Percentiles rank a stretch among this genome's conserved stretches.
Conservation (phyloP, 2,888 invertebrate species). For the Trachelus stipa region DNA sequence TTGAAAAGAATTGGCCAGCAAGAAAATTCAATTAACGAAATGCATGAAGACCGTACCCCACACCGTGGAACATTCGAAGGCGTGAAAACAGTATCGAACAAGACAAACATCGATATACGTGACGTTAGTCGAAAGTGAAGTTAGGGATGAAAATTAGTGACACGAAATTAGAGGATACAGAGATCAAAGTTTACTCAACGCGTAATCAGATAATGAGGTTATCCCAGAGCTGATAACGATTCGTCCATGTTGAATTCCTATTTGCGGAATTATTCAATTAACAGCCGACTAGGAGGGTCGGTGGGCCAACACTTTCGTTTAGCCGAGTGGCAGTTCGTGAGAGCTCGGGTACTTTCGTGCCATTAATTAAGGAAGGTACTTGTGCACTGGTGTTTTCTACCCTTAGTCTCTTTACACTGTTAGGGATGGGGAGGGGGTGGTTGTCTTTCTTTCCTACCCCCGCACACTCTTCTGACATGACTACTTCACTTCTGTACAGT, state of each 20-base stretch:
- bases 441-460: not conserved
- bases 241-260: not conserved
- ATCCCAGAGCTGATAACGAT: not conserved
- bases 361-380: constrained; percentile 29
- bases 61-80: not conserved
- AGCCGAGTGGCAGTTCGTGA: not conserved
- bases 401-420: not conserved
- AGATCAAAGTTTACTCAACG: not conserved
- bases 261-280: not conserved
- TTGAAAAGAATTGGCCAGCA: not conserved
- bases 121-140: not conserved
- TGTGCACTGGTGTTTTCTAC: constrained; percentile 18
- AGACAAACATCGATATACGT: no score
- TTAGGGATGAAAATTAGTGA: not conserved
- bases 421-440: not conserved
- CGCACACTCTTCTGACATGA: not conserved
- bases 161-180: not conserved
- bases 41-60: not conserved
- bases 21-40: not conserved
- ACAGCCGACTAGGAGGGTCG: not conserved
- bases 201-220: not conserved
- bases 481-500: not conserved
- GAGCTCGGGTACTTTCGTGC: constrained; percentile 8
- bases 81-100: not conserved
- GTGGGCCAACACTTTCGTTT: not conserved